These are phyloP conservation scores for Aporrectodea caliginosa DNA, from an alignment of 1,140 invertebrate genomes.

Conservation along the genomic window DNA sequence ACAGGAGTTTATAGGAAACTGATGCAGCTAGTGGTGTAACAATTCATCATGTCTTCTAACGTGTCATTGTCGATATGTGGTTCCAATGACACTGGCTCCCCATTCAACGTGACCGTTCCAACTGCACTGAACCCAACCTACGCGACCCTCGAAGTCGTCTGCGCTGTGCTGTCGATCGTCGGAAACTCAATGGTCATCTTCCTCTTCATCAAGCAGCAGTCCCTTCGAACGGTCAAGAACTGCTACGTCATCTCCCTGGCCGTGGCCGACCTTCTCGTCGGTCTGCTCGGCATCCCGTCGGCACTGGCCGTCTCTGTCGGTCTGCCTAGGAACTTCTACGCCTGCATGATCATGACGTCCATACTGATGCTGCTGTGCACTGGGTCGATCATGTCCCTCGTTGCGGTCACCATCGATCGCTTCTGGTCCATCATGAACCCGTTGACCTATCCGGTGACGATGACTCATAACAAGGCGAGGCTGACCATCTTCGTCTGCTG, in stretches of 20 bases:
- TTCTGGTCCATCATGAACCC: constrained; percentile 88
- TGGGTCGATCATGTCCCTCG: constrained; percentile 80
- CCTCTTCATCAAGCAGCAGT: constrained; percentile 72
- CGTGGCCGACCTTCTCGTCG: constrained; percentile 66
- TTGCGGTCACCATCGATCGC: constrained; percentile 83
- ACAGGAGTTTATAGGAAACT: too few species aligned
- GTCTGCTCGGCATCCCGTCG: constrained; percentile 71
- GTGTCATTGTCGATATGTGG: too few species aligned
- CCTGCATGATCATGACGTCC: constrained; percentile 79
- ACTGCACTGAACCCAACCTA: constrained; percentile 57
- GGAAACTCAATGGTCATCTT: constrained; percentile 81
- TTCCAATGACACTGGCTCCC: too few species aligned
- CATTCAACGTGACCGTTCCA: constrained; percentile 10
- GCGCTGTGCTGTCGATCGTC: constrained; percentile 73
- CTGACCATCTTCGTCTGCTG: constrained; percentile 80
- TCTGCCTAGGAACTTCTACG: constrained; percentile 68
- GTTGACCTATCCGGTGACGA: constrained; percentile 81
- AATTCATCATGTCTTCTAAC: too few species aligned
- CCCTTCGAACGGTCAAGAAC: constrained; percentile 75
- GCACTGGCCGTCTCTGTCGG: constrained; percentile 74
- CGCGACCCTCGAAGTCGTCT: constrained; percentile 70
- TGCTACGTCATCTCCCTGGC: constrained; percentile 83
- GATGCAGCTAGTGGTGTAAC: too few species aligned
- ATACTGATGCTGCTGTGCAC: constrained; percentile 81
- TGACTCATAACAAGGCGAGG: constrained; percentile 75